phyloP scores from a whole-genome alignment of 30 jellyfish, hydroid and myxozoan genomes.

The Chironex yamaguchii region DNA sequence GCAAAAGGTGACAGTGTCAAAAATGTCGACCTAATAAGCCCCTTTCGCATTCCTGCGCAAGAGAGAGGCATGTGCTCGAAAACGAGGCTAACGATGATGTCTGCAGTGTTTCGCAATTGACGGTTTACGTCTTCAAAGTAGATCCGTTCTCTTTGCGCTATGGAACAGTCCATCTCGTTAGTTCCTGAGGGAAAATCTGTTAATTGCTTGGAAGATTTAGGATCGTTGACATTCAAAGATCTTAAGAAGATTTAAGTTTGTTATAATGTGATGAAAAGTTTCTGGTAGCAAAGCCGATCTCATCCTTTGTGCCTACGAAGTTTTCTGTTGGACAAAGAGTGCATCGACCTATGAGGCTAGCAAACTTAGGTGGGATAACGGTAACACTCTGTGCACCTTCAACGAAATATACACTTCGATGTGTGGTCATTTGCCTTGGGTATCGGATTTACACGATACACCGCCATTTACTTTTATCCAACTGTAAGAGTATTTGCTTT shows the following conservation, averaged over 20 bases:
- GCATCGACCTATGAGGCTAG: too few species aligned
- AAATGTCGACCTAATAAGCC: too few species aligned
- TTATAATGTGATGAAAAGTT: slow-evolving; percentile 16
- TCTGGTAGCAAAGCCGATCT: slow-evolving; percentile 59
- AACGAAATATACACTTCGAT: slow-evolving; percentile 2
- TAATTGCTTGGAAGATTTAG: slow-evolving; percentile 12
- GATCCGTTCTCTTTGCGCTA: too few species aligned
- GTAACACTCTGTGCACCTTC: slow-evolving; percentile 42
- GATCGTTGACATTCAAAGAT: slow-evolving; percentile 12
- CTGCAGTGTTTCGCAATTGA: too few species aligned
- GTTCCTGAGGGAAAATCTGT: slow-evolving; percentile 31
- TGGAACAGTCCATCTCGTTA: slow-evolving; percentile 34
- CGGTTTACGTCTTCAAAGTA: too few species aligned
- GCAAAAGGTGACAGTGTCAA: too few species aligned
- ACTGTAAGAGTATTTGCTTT: slow-evolving; percentile 51
- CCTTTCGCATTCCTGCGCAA: too few species aligned
- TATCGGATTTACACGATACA: slow-evolving; percentile 51
- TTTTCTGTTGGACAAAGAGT: slow-evolving; percentile 15
- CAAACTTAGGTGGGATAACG: too few species aligned
- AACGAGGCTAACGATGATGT: too few species aligned
- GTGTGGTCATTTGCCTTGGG: slow-evolving; percentile 62
- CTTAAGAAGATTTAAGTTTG: slow-evolving; percentile 10
- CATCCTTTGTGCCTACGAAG: slow-evolving; percentile 51
- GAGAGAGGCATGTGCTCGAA: too few species aligned
- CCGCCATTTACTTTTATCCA: slow-evolving; percentile 38